phyloP scores from a whole-genome alignment of 1,140 invertebrate species.

The Hesperophylax magnus region DNA sequence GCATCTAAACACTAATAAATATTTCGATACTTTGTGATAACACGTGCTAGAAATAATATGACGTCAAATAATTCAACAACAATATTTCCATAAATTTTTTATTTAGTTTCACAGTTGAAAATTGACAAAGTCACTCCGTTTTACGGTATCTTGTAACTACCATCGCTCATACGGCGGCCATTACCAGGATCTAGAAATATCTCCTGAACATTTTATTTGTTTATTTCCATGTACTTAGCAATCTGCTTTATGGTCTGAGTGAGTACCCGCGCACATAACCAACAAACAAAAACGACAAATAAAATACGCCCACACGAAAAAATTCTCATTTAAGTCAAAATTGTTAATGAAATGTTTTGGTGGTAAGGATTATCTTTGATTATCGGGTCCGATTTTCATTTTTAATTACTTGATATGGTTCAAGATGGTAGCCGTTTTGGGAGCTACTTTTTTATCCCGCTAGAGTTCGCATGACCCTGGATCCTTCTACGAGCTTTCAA shows the following conservation, averaged over 20 bases:
- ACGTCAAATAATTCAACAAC: too few relatives aligned
- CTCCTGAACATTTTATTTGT: conserved; percentile 46
- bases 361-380: neutral
- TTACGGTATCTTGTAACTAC: neutral
- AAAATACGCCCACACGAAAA: neutral
- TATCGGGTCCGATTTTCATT: conserved; percentile 10
- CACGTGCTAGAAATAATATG: too few relatives aligned
- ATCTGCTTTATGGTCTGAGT: conserved; percentile 30
- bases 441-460: too few relatives aligned
- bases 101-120: too few relatives aligned
- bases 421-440: too few relatives aligned
- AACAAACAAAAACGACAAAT: neutral
- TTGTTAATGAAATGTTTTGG: neutral
- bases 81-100: too few relatives aligned
- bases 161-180: conserved; percentile 26
- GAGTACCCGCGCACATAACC: conserved; percentile 8
- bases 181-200: conserved; percentile 13
- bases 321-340: neutral
- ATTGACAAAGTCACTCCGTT: too few relatives aligned
- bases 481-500: too few relatives aligned
- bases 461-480: too few relatives aligned
- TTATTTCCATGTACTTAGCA: conserved; percentile 43
- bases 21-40: too few relatives aligned
- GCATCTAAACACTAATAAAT: too few relatives aligned
- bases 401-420: neutral